Evolutionary conservation across 2,797 vertebrate species (phyloP).

Genomic region (Lacerta bilineata): DNA sequence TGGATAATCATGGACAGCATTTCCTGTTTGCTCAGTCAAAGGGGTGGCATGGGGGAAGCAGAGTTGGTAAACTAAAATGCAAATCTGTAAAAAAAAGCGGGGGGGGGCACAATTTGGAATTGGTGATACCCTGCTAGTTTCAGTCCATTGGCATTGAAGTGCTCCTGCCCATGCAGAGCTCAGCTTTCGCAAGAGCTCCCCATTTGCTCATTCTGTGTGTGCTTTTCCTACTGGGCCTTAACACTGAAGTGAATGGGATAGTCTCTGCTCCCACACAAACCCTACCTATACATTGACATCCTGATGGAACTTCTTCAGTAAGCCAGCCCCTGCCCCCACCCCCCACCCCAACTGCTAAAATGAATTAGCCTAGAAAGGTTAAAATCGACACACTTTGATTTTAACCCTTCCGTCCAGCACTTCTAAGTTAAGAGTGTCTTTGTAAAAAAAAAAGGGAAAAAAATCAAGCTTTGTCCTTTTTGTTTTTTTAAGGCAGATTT

Average conservation of each 20-base stretch:
- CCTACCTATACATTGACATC: neutral
- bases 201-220: neutral
- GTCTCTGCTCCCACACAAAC: too few species aligned
- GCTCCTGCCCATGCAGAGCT: neutral
- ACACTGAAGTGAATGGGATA: neutral
- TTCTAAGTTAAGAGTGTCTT: constrained; percentile 24
- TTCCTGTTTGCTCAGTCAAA: neutral
- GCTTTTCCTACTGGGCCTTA: neutral
- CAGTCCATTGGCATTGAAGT: too few species aligned
- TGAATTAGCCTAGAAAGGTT: neutral
- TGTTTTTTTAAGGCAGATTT: neutral
- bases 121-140: neutral
- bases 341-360: neutral
- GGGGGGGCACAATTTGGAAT: neutral
- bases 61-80: neutral
- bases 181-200: neutral
- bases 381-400: neutral
- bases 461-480: constrained; percentile 20
- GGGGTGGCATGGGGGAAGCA: neutral
- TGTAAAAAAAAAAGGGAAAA: neutral
- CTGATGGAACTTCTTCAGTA: neutral
- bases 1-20: neutral
- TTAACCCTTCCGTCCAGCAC: constrained; percentile 43
- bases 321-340: too few species aligned
- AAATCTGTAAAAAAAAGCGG: neutral